Conservation (phyloP, 1,140 invertebrate species). For the Camponotus pennsylvanicus region DNA sequence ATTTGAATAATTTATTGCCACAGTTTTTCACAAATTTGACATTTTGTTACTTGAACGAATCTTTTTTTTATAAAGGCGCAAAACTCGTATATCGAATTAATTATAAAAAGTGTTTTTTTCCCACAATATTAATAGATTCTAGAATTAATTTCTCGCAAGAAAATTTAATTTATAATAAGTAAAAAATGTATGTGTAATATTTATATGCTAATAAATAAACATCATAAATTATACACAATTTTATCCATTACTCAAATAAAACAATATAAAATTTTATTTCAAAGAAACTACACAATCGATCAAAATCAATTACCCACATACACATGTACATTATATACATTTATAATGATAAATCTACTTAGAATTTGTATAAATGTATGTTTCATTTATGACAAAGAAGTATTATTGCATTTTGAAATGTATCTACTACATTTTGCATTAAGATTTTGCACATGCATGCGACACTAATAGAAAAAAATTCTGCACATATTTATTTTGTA, state of each 20-base stretch:
- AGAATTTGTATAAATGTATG: not conserved
- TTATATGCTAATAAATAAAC: not conserved
- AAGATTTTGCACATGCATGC: not conserved
- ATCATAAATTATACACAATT: not conserved
- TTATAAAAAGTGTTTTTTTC: not conserved
- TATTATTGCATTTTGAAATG: not conserved
- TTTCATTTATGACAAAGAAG: not conserved
- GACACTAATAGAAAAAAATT: not conserved
- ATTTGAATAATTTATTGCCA: constrained; percentile 8
- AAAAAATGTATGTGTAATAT: constrained; percentile 20
- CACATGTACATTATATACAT: not conserved
- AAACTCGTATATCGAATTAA: not conserved
- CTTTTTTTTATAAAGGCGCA: not conserved
- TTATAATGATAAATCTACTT: constrained; percentile 2
- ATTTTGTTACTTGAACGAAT: constrained; percentile 30
- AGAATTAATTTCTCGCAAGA: not conserved
- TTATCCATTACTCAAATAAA: not conserved
- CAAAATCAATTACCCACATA: not conserved
- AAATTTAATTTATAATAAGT: not conserved
- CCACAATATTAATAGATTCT: not conserved
- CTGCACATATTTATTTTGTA: not conserved
- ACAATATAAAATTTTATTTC: constrained; percentile 18
- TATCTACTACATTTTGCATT: constrained; percentile 22
- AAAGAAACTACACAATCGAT: not conserved
- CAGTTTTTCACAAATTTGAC: constrained; percentile 5